Evolutionary conservation across 2,797 vertebrate species (phyloP), one percentile per base, ranked within the genome.

Genomic region (Squalus acanthias): DNA sequence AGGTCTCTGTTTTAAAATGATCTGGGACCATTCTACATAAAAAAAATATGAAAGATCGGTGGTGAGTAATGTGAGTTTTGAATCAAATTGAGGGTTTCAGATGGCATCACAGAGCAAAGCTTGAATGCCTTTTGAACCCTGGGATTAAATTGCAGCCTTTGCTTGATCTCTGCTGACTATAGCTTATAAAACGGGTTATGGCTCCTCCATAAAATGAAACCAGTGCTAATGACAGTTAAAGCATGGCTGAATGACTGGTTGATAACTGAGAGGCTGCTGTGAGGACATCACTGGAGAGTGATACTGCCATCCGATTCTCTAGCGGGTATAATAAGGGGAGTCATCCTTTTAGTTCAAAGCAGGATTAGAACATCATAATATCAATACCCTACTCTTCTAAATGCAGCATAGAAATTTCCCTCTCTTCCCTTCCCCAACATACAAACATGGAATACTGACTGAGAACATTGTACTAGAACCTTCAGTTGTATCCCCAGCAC

Each of bases 1-100:
- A 69, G n/a, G 17, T 67, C 63, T 93, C 33, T 20, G n/a, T 46
- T 69, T 95, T 74, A 76, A 95, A 95, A 76, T 95, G 50, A 95
- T 29, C 8, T 17, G 50, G 29, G 53, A 12, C 46, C 26, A n/a
- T 95, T 76, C 26, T 72, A 76, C 26, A 50, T 76, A 26, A 26
- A 95, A 60, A 29, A 95, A 60, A 29, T 29, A 17, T n/a, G 29
- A 74, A 74, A 74, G 69, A 74, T 69, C 26, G 29, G 12, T 29
- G 7, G 13, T 95, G 69, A 74, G 50, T 76, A 76, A 76, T 76
- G 70, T 72, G 26, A 50, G 20, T 95, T 69, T 93, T 95, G 70
- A 74, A 92, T 65, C 63, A 65, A 92, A 92, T 92, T 92, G 1
- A 1, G 70, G 29, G 94, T 60, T 95, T 57, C 70, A 57, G 15